Conservation (phyloP, 2,888 invertebrate genomes). For the Lasioglossum marginatum region DNA sequence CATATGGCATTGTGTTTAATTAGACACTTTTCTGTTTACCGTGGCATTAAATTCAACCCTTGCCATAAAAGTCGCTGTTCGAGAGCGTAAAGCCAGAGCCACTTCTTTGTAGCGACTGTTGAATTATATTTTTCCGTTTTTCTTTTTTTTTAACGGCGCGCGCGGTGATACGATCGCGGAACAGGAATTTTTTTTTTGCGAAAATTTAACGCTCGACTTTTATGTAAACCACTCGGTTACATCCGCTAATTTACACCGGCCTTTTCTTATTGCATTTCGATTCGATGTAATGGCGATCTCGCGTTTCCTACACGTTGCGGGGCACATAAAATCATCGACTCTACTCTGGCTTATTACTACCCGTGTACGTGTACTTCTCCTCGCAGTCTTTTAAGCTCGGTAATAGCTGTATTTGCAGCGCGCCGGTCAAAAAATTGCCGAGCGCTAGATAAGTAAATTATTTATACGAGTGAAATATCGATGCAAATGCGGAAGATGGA, state of each 20-base stretch:
- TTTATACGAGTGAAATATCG: constrained; percentile 39
- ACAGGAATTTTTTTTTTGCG: background rate
- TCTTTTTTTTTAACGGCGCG: background rate
- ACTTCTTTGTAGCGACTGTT: constrained; percentile 23
- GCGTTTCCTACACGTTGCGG: background rate
- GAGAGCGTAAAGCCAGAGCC: constrained; percentile 2
- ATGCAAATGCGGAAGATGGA: constrained; percentile 40
- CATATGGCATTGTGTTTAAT: constrained; percentile 22
- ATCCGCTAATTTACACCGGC: background rate
- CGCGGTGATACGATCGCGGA: background rate
- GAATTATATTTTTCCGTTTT: background rate
- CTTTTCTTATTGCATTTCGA: background rate
- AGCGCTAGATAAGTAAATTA: constrained; percentile 27
- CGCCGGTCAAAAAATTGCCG: background rate
- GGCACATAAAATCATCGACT: background rate
- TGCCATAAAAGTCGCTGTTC: constrained; percentile 17
- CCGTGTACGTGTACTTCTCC: background rate
- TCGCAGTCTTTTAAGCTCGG: background rate
- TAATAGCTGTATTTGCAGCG: background rate
- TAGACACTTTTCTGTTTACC: constrained; percentile 22
- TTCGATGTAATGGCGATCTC: background rate
- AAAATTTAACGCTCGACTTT: background rate
- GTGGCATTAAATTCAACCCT: constrained; percentile 21
- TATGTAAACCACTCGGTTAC: background rate
- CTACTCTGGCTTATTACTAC: background rate